These are phyloP conservation scores for Botia almorhae DNA, from an alignment of 2,797 vertebrate species.

Conservation along the genomic window DNA sequence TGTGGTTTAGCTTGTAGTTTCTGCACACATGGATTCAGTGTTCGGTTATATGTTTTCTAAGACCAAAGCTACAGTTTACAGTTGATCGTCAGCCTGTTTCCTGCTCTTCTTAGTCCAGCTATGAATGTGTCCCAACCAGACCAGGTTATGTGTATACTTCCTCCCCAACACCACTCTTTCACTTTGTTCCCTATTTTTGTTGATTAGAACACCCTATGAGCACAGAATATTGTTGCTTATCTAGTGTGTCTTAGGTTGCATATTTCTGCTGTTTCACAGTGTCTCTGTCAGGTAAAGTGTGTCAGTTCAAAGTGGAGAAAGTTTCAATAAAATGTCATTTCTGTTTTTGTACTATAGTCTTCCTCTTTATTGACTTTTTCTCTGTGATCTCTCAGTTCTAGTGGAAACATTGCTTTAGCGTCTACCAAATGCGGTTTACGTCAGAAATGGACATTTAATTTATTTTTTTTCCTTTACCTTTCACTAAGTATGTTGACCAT, in stretches of 20 bases:
- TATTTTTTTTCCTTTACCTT: background rate
- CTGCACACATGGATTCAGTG: background rate
- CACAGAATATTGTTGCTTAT: conserved; percentile 43
- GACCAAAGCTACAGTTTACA: conserved; percentile 38
- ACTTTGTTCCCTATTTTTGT: background rate
- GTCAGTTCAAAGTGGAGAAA: conserved; percentile 64
- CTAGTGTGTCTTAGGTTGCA: conserved; percentile 75
- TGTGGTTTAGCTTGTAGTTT: background rate
- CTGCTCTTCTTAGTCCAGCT: background rate
- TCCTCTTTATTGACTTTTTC: conserved; percentile 40
- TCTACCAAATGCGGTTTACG: too few relatives aligned
- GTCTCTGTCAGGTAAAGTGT: conserved; percentile 73
- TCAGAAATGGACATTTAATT: background rate
- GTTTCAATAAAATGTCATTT: conserved; percentile 79
- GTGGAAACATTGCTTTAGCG: too few relatives aligned
- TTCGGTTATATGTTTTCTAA: background rate
- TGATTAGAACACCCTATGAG: conserved; percentile 34
- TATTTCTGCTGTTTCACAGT: conserved; percentile 62
- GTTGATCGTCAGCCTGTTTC: background rate
- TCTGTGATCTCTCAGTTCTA: background rate
- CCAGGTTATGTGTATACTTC: background rate
- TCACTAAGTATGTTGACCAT: background rate
- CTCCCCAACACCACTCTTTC: too few relatives aligned
- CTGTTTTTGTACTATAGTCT: conserved; percentile 70
- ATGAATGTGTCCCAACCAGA: background rate